Evolutionary conservation across 2,888 invertebrate genomes (phyloP).

Genomic region (Leucophenga maculata): DNA sequence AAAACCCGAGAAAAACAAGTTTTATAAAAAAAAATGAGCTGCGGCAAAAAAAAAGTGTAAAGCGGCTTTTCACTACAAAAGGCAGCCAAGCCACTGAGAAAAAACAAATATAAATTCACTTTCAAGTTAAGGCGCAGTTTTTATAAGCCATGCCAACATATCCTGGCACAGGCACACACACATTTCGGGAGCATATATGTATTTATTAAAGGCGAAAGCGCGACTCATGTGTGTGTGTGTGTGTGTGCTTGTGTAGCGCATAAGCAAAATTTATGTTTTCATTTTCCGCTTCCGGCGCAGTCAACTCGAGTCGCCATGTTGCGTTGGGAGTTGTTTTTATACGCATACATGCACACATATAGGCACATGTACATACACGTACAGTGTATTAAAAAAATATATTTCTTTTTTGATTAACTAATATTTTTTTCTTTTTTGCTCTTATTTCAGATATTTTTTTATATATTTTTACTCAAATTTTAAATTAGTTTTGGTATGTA

Average conservation of each 20-base stretch:
- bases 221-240: constrained; percentile 1
- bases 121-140: too few relatives aligned
- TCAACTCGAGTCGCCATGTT: constrained; percentile 5
- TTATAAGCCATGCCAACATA: too few relatives aligned
- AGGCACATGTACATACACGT: not conserved
- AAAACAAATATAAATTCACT: too few relatives aligned
- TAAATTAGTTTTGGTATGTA: too few relatives aligned
- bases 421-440: too few relatives aligned
- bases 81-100: not conserved
- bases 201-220: constrained; percentile 16
- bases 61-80: not conserved
- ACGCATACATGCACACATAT: not conserved
- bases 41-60: not conserved
- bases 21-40: not conserved
- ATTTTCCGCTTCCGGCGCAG: constrained; percentile 22
- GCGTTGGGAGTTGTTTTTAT: not conserved
- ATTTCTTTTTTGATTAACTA: too few relatives aligned
- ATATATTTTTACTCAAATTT: too few relatives aligned
- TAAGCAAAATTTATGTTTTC: constrained; percentile 37
- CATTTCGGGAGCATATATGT: not conserved
- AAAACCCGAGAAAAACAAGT: constrained; percentile 1
- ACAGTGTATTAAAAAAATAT: too few relatives aligned
- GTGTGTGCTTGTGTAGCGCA: not conserved
- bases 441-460: too few relatives aligned
- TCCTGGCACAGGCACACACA: not conserved